A percentile compares a stretch with the other conserved stretches of the same genome.
These are phyloP conservation scores for Diaphora mendica DNA, from an alignment of 2,888 invertebrate genomes.

Conservation along the genomic window DNA sequence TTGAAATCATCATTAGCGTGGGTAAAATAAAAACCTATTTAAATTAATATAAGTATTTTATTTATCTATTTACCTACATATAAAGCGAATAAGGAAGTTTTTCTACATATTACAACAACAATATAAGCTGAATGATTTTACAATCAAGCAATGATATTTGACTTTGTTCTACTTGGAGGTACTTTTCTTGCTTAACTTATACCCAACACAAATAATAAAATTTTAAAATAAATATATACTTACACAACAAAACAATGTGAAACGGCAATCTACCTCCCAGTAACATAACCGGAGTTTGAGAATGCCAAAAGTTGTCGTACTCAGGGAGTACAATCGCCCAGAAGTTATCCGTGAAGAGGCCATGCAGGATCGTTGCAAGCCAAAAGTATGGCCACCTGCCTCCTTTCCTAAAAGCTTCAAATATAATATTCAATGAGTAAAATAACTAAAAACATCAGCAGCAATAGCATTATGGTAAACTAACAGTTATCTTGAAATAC, in stretches of 20 bases:
- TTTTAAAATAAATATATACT: constrained; percentile 62
- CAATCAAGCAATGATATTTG: no score
- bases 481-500: not conserved
- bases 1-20: not conserved
- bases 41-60: no score
- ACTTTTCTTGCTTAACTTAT: no score
- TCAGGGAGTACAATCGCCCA: constrained; percentile 90
- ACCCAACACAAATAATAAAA: not conserved
- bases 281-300: constrained; percentile 90
- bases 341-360: constrained; percentile 89
- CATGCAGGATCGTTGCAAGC: constrained; percentile 91
- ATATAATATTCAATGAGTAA: not conserved
- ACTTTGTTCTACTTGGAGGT: no score
- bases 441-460: not conserved
- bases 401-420: constrained; percentile 87
- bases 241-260: constrained; percentile 91
- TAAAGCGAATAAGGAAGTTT: no score
- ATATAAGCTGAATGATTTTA: no score
- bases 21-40: not conserved
- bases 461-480: not conserved
- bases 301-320: constrained; percentile 94
- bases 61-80: no score
- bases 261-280: constrained; percentile 90
- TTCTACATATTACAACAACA: no score
- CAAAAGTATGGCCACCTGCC: constrained; percentile 92